These are phyloP conservation scores for Nasonia oneida DNA, from an alignment of 2,888 invertebrate species.

Conservation along the genomic window DNA sequence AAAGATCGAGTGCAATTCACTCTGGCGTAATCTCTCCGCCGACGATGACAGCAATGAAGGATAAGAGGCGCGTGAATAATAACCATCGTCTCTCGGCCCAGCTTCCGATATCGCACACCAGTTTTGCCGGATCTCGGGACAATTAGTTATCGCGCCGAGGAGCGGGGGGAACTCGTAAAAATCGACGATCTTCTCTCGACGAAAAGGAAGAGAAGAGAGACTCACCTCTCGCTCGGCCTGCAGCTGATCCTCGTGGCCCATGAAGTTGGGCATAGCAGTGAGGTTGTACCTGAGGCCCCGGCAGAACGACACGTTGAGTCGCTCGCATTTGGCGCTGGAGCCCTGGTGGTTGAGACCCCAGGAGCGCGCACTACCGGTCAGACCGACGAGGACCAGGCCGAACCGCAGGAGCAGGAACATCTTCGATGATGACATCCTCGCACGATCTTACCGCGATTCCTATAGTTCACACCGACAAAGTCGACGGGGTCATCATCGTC, in stretches of 20 bases:
- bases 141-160: neutral
- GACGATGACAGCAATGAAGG: neutral
- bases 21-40: neutral
- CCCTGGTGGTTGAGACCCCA: slow-evolving; percentile 79
- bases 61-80: neutral
- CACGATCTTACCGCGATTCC: neutral
- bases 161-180: too few species aligned
- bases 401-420: slow-evolving; percentile 5
- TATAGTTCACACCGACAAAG: neutral
- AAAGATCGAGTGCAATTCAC: neutral
- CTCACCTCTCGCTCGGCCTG: slow-evolving; percentile 90
- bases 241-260: slow-evolving; percentile 89
- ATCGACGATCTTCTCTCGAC: too few species aligned
- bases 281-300: slow-evolving; percentile 92
- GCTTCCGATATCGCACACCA: neutral
- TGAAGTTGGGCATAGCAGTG: slow-evolving; percentile 92
- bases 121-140: neutral
- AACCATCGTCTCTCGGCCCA: neutral
- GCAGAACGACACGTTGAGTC: slow-evolving; percentile 89
- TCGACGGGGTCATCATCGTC: too few species aligned
- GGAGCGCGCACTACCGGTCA: slow-evolving; percentile 63
- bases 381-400: slow-evolving; percentile 62
- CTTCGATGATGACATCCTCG: neutral
- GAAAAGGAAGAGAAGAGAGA: neutral
- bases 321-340: slow-evolving; percentile 84